Evolutionary conservation across 2,113 vertebrate species (phyloP).

Genomic region (cat (Felis catus)): DNA sequence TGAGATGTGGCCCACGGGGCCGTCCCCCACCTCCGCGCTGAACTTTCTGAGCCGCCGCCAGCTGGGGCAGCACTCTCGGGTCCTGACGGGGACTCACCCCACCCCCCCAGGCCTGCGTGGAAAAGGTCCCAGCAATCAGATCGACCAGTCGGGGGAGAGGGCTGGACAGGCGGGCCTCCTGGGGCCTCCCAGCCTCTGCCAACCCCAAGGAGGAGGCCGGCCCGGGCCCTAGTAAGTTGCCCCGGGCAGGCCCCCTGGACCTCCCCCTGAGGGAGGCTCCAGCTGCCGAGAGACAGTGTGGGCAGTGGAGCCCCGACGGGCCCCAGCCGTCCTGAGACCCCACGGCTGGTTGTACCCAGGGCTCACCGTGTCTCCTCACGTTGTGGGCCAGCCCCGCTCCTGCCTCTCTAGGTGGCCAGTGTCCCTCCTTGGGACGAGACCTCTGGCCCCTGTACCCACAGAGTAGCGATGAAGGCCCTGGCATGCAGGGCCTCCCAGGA

Average conservation of each 20-base stretch:
- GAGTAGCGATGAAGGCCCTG: neutral
- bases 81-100: neutral
- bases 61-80: neutral
- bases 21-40: accelerated
- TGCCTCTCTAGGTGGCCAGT: no score
- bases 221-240: neutral
- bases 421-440: neutral
- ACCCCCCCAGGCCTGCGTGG: accelerated
- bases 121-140: neutral
- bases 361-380: no score
- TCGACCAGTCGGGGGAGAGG: neutral
- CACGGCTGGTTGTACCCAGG: accelerated
- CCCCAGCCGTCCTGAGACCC: neutral
- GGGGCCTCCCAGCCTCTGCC: neutral
- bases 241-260: neutral
- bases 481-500: neutral
- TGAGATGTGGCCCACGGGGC: accelerated
- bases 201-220: neutral
- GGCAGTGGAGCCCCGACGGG: no score
- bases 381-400: no score
- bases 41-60: neutral
- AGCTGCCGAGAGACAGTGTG: no score
- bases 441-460: neutral
- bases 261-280: no score
- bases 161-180: neutral